These are phyloP conservation scores for Polyommatus iphigenia DNA, from an alignment of 2,888 invertebrate species.

Conservation along the genomic window DNA sequence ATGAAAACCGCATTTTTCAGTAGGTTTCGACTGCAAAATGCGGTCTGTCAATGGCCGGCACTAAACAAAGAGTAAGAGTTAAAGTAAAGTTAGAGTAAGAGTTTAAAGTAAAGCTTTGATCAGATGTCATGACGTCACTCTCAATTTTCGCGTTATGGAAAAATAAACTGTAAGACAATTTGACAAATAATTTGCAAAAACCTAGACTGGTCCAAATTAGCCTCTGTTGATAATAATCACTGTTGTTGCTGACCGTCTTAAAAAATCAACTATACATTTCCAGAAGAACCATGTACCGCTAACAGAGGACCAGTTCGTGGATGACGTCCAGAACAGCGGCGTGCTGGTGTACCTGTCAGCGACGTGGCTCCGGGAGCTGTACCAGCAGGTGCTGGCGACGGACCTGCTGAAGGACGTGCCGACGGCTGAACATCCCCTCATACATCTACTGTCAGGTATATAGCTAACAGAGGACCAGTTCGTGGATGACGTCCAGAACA, in stretches of 20 bases:
- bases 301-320: constrained; percentile 93
- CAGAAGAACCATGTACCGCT: constrained; percentile 77
- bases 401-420: constrained; percentile 86
- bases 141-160: too few relatives aligned
- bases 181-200: too few relatives aligned
- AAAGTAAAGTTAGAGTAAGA: too few relatives aligned
- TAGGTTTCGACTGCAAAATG: too few relatives aligned
- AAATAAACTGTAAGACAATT: too few relatives aligned
- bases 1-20: too few relatives aligned
- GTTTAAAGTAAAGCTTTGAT: too few relatives aligned
- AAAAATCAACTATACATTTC: not conserved
- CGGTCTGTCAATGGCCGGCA: too few relatives aligned
- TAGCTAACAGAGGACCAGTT: constrained; percentile 90
- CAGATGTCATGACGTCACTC: too few relatives aligned
- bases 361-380: constrained; percentile 95
- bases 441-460: constrained; percentile 87
- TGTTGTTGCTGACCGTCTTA: not conserved
- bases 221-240: too few relatives aligned
- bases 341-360: constrained; percentile 95
- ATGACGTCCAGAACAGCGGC: constrained; percentile 94
- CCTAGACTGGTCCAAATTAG: too few relatives aligned
- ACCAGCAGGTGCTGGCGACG: constrained; percentile 89
- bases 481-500: constrained; percentile 94
- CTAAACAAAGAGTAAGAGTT: too few relatives aligned
- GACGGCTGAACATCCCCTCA: constrained; percentile 84